A percentile compares a stretch with the other conserved stretches of the same genome.
These are phyloP conservation scores for Cheilosia scutellata DNA, from an alignment of 2,888 invertebrate genomes.

Conservation along the genomic window DNA sequence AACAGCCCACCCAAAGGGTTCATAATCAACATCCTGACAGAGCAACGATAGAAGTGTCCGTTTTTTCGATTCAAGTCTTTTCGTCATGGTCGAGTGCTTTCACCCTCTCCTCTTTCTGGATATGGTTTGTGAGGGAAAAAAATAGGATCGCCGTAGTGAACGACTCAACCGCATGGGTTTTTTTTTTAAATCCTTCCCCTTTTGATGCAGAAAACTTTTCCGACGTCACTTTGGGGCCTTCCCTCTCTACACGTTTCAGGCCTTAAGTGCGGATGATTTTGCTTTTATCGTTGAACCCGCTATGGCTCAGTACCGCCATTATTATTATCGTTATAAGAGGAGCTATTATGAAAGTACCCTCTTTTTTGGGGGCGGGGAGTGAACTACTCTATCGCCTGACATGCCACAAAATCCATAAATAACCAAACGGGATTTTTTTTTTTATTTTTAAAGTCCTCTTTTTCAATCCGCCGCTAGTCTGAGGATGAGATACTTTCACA, in stretches of 20 bases:
- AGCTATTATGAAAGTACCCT: not conserved
- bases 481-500: slow-evolving; percentile 22
- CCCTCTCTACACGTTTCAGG: slow-evolving; percentile 28
- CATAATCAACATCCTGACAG: slow-evolving; percentile 56
- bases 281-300: slow-evolving; percentile 46
- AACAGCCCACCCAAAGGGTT: slow-evolving; percentile 36
- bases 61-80: slow-evolving; percentile 38
- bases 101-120: slow-evolving; percentile 1
- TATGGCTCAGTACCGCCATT: slow-evolving; percentile 23
- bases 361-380: slow-evolving; percentile 1
- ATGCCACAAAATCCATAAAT: slow-evolving; percentile 51
- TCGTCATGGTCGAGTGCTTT: slow-evolving; percentile 35
- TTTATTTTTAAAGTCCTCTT: slow-evolving; percentile 19
- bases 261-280: slow-evolving; percentile 50
- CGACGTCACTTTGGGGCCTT: slow-evolving; percentile 32
- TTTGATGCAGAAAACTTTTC: slow-evolving; percentile 19
- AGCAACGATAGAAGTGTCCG: slow-evolving; percentile 19
- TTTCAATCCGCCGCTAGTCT: slow-evolving; percentile 47
- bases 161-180: slow-evolving; percentile 32
- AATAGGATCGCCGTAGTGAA: not conserved
- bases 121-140: slow-evolving; percentile 8
- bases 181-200: slow-evolving; percentile 36
- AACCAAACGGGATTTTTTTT: slow-evolving; percentile 11
- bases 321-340: slow-evolving; percentile 37
- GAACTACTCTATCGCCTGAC: slow-evolving; percentile 17